Base-by-base conservation (phyloP, 2,113 vertebrate genomes). In the Irena cyanogastra region DNA sequence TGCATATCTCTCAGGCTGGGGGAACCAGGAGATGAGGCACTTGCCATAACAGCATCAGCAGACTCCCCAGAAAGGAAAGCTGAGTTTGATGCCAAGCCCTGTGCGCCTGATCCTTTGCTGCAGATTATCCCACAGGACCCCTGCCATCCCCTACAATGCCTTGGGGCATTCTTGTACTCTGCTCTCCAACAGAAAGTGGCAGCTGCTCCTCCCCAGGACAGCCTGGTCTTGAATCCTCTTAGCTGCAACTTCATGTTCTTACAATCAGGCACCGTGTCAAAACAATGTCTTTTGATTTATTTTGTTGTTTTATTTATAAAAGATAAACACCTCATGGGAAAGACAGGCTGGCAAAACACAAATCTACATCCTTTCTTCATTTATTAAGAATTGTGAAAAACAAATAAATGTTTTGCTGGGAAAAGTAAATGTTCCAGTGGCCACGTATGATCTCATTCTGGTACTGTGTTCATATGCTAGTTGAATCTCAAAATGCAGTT, bases 301-400 rank as follows among this genome's bases (percentile, higher is more conserved):
- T 87, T 86, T 70, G 42, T 57, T 49, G 10, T 70, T 75, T 95
- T 79, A 87, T 75, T 78, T 71, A 78, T 79, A 82, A 71, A 81
- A 83, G 53, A 80, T 41, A 61, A 89, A 77, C 16, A 76, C 61
- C 50, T 88, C 15, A 0, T 47, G 60, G 78, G 63, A 89, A 96
- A 82, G 66, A 65, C 61, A 83, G 54, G 31, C 71, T 77, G 76
- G 47, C 13, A 89, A 93, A 96, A 66, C 63, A 90, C 30, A 92
- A 69, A 89, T 63, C 33, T 77, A 24, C 53, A 66, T 74, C 33
- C 13, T 69, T 91, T 90, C 66, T 93, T 50, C 39, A 45, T 85
- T 69, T 90, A 90, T 70, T 93, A 93, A 91, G 22, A 91, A 83
- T 47, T 83, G 63, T 77, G 63, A 91, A 95, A 88, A 90, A 50